Conservation (phyloP, 2,797 vertebrate genomes). For the Psittacula echo region DNA sequence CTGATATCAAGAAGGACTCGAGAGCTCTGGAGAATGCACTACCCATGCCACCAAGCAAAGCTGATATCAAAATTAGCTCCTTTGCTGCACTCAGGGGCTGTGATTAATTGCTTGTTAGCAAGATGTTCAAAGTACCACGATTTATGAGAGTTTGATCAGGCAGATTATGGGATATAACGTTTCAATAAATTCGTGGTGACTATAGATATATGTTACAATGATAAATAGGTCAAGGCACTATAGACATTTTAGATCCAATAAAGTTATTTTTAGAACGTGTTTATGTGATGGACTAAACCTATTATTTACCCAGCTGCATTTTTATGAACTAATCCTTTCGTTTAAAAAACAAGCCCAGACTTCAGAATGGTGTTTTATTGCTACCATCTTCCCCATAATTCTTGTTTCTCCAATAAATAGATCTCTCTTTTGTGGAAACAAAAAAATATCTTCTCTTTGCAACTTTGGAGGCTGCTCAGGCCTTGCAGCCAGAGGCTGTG, state of each 20-base stretch:
- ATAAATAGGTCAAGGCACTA: conserved; percentile 66
- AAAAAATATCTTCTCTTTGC: background rate
- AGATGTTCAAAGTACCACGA: conserved; percentile 69
- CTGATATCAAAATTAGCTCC: conserved; percentile 70
- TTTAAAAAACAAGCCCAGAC: background rate
- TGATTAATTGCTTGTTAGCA: conserved; percentile 78
- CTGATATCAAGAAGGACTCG: conserved; percentile 9
- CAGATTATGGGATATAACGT: conserved; percentile 76
- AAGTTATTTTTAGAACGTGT: conserved; percentile 73
- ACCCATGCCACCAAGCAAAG: conserved; percentile 44
- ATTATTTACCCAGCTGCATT: conserved; percentile 76
- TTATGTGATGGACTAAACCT: conserved; percentile 75
- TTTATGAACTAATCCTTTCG: conserved; percentile 74
- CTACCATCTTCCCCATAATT: conserved; percentile 36
- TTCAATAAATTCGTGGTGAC: conserved; percentile 77
- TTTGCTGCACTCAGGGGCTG: conserved; percentile 54
- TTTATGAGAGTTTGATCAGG: conserved; percentile 77
- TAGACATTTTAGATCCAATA: conserved; percentile 72
- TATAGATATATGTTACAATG: conserved; percentile 71
- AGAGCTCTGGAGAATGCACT: conserved; percentile 31
- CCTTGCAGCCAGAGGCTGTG: conserved; percentile 25
- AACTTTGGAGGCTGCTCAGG: background rate
- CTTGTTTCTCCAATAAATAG: conserved; percentile 61
- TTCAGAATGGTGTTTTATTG: conserved; percentile 71
- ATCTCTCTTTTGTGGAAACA: background rate